Base-by-base conservation (phyloP, 2,797 vertebrate genomes). In the Poeciliopsis infans region DNA sequence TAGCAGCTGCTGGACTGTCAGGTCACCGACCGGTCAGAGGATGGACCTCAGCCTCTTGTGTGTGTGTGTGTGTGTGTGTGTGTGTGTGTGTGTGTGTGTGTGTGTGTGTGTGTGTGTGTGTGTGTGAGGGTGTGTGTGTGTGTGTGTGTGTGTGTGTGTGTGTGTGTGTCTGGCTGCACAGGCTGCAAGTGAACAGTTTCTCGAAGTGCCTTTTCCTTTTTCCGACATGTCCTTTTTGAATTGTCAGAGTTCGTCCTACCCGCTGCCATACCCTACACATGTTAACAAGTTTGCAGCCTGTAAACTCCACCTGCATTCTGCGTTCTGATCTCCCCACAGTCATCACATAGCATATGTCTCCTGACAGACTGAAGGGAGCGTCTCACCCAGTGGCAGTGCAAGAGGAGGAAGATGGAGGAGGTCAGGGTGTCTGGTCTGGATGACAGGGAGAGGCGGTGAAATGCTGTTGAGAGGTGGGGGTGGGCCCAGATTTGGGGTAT, bases 1-100 rank as follows among this genome's bases (percentile, higher is more conserved):
- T 23, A 93, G 93, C 95, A 96, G 95, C 95, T 96, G 95, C 94
- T 91, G 91, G 91, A 85, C 90, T 88, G 88, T 83, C 90, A 91
- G 95, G 95, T 95, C 95, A 96, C 87, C 76, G 72, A 84, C 89
- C 94, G 95, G 95, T 96, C 95, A 96, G 89, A 92, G 90, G 92
- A 95, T 93, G 94, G 93, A 91, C 93, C 91, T 77, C 53, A 78
- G 91, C 91, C 92, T 92, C 86, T 75, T 87, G 80, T 84, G 49
- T 88, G 72, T 85, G 7, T 86, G 75, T 85, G 53, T 86, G 78
- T 88, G 81, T 88, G 74, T 77, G 70, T 10, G 72, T 74, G 74
- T 77, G 68, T 10, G 36, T 89, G 81, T 88, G 74, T 76, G 36
- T 36, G 36, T 5, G 36, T 36, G 36, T 36, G 4, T 36, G 36